Percentiles rank a stretch among this genome's conserved stretches.
These are phyloP conservation scores for Artibeus lituratus DNA, from an alignment of 2,797 vertebrate genomes.

Conservation along the genomic window DNA sequence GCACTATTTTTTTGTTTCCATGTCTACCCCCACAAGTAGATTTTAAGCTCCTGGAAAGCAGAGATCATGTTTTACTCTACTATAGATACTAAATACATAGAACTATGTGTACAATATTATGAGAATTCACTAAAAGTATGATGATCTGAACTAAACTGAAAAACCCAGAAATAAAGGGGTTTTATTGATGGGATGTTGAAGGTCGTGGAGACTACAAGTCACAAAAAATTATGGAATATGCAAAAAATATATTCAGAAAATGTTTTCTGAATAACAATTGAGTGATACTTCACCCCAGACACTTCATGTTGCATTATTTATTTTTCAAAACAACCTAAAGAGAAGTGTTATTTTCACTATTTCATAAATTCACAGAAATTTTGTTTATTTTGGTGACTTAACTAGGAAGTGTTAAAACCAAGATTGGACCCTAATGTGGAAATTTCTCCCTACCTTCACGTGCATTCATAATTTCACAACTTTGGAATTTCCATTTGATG, in stretches of 20 bases:
- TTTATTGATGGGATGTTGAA: neutral
- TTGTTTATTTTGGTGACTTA: neutral
- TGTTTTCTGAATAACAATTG: neutral
- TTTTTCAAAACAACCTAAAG: neutral
- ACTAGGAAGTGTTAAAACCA: neutral
- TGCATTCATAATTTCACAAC: neutral
- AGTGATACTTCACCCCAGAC: neutral
- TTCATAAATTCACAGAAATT: neutral
- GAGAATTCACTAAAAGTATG: neutral
- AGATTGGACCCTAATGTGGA: neutral
- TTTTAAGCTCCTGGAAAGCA: neutral
- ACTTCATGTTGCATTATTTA: neutral
- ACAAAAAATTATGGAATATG: neutral
- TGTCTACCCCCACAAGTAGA: neutral
- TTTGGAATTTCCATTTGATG: fast-evolving
- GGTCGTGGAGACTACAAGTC: neutral
- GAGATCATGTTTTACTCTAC: neutral
- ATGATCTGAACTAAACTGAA: neutral
- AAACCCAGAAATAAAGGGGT: neutral
- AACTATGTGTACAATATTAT: neutral
- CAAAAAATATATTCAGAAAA: neutral
- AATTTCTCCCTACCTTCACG: neutral
- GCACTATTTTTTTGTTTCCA: neutral
- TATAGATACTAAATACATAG: neutral
- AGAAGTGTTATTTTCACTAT: neutral